These are phyloP conservation scores for Muscina levida DNA, from an alignment of 2,888 invertebrate species.

Conservation along the genomic window DNA sequence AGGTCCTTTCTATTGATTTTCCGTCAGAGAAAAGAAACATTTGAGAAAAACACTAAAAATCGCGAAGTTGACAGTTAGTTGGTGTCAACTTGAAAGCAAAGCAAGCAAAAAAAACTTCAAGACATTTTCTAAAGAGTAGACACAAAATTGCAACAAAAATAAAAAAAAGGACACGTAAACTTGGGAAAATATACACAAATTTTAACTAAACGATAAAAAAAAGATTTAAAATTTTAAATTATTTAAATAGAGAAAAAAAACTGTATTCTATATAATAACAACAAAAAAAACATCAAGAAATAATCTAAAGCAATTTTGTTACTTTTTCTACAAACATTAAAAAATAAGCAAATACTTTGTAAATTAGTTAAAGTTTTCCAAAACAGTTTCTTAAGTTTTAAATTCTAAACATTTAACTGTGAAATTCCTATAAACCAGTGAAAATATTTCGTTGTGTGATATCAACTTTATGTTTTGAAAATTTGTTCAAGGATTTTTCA, in stretches of 20 bases:
- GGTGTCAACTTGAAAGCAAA: slow-evolving; percentile 64
- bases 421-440: not conserved
- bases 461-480: slow-evolving; percentile 7
- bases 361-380: not conserved
- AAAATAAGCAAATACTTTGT: not conserved
- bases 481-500: slow-evolving; percentile 62
- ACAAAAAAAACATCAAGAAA: slow-evolving; percentile 1
- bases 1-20: slow-evolving; percentile 75
- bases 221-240: slow-evolving; percentile 20
- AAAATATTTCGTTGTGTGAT: slow-evolving; percentile 2
- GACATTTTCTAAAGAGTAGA: slow-evolving; percentile 58
- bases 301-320: slow-evolving; percentile 1
- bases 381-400: too few species aligned
- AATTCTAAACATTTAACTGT: not conserved
- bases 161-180: slow-evolving; percentile 40
- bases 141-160: slow-evolving; percentile 59
- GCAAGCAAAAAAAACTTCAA: slow-evolving; percentile 50
- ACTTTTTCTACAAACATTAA: not conserved
- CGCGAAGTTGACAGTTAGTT: slow-evolving; percentile 54
- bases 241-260: slow-evolving; percentile 13
- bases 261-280: not conserved
- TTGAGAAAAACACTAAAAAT: slow-evolving; percentile 42
- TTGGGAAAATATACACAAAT: slow-evolving; percentile 20
- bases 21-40: slow-evolving; percentile 58
- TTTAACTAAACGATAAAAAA: slow-evolving; percentile 15